Conservation (phyloP, 1,140 invertebrate species). For the Drosophila lacteicornis region DNA sequence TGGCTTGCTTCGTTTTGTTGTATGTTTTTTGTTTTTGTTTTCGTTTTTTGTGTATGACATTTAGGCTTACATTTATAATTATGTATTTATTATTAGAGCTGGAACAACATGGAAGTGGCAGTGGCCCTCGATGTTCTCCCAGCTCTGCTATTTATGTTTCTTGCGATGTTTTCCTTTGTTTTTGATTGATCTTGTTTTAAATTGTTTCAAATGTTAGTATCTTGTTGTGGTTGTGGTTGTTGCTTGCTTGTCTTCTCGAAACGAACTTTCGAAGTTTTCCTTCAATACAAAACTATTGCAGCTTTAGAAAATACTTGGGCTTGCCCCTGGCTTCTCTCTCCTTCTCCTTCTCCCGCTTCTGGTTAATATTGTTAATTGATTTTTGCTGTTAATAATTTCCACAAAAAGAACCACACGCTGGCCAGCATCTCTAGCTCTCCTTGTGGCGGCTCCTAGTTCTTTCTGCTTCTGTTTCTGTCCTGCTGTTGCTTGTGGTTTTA, state of each 20-base stretch:
- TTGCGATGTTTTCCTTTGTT: slow-evolving; percentile 12
- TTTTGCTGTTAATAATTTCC: slow-evolving; percentile 33
- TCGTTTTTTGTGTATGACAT: slow-evolving; percentile 37
- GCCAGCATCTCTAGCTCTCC: background rate
- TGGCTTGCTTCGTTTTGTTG: slow-evolving; percentile 26
- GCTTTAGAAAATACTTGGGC: slow-evolving; percentile 63
- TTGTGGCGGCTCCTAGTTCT: slow-evolving; percentile 8
- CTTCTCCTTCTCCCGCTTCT: background rate
- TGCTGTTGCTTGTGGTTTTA: slow-evolving; percentile 61
- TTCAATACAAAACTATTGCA: slow-evolving; percentile 74
- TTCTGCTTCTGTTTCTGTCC: slow-evolving; percentile 47
- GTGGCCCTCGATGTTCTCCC: background rate
- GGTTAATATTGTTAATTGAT: slow-evolving; percentile 40
- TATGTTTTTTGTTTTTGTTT: slow-evolving; percentile 29
- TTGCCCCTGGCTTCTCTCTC: slow-evolving; percentile 1
- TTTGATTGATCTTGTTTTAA: slow-evolving; percentile 50
- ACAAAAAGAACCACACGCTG: slow-evolving; percentile 31
- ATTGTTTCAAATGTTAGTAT: slow-evolving; percentile 57
- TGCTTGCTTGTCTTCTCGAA: slow-evolving; percentile 32
- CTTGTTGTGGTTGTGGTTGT: slow-evolving; percentile 26
- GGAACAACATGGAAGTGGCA: background rate
- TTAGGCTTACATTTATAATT: slow-evolving; percentile 62
- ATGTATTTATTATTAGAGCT: slow-evolving; percentile 32
- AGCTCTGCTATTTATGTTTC: slow-evolving; percentile 26
- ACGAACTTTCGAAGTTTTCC: slow-evolving; percentile 47